Evolutionary conservation across 2,888 invertebrate genomes (phyloP), one percentile per base, ranked within the genome.

Genomic region (Neocrepidodera transversa): DNA sequence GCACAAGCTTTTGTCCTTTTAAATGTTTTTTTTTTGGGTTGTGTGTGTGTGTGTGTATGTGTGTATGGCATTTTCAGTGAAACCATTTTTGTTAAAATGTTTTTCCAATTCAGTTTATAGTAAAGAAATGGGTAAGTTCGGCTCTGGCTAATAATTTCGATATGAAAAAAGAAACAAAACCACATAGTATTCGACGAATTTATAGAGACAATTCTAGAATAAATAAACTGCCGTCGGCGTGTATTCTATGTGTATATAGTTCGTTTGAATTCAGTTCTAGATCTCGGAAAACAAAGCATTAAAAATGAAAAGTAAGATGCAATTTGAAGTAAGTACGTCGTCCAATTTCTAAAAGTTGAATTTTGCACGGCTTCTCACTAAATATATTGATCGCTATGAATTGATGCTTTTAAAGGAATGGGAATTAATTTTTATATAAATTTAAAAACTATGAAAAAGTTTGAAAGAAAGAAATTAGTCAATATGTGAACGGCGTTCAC

Each of bases 211-310:
- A 45, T 26, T 45, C 14, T 14, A 16, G 14, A 26, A 45, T 45
- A 45, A 45, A 14, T 45, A 45, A 45, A 45, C 13, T 16, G 45
- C 28, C 11, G 13, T 45, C 13, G 23, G 45, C 26, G 18, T 28
- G 45, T 45, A 4, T n/a, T n/a, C n/a, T 10, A 13, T 8, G 14
- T 28, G 28, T 38, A 16, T 17, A 38, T 38, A 35, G 30, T 51
- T 18, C 38, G 36, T 51, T 28, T 38, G 52, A 40, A 51, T 52
- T 52, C 42, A 26, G 42, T 13, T 52, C 52, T 13, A 28, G 52
- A 52, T 52, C 28, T 20, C 28, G n/a, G 52, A 52, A 51, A 52
- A 52, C 40, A 42, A 30, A 52, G 52, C 52, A 52, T 52, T 42
- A 40, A 52, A 51, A 42, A 42, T 52, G 42, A 42, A n/a, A n/a